phyloP scores from a whole-genome alignment of 2,888 invertebrate species.

The Oligia latruncula region DNA sequence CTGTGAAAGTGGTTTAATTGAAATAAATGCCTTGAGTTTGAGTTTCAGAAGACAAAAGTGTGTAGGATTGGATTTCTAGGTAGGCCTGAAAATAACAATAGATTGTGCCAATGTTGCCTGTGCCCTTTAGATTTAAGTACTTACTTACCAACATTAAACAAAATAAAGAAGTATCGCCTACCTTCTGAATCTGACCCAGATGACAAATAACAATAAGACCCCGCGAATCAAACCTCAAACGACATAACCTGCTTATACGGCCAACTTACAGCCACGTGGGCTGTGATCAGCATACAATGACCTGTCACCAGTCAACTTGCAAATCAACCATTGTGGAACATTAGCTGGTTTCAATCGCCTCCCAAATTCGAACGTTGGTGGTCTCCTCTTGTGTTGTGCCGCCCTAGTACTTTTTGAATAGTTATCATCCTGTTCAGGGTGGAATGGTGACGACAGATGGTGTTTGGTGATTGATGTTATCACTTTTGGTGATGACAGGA shows the following conservation, averaged over 20 bases:
- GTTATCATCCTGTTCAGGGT: slow-evolving; percentile 36
- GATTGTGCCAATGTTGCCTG: background rate
- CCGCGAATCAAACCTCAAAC: slow-evolving; percentile 56
- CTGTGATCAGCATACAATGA: slow-evolving; percentile 87
- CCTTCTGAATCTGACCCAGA: slow-evolving; percentile 30
- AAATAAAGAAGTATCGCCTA: slow-evolving; percentile 4
- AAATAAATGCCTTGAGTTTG: background rate
- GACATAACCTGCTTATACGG: slow-evolving; percentile 53
- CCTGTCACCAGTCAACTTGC: slow-evolving; percentile 81
- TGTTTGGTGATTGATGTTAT: slow-evolving; percentile 30
- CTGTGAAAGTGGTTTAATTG: background rate
- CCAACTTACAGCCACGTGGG: slow-evolving; percentile 62
- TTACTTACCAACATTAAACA: background rate
- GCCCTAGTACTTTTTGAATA: slow-evolving; percentile 64
- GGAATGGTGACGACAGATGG: slow-evolving; percentile 18
- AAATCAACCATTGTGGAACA: slow-evolving; percentile 84
- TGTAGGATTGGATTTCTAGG: background rate
- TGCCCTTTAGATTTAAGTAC: background rate
- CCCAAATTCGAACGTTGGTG: slow-evolving; percentile 83
- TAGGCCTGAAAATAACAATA: no score
- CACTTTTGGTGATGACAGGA: slow-evolving; percentile 20
- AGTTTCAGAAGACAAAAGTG: background rate
- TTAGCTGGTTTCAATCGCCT: slow-evolving; percentile 82
- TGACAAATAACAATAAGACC: slow-evolving; percentile 42
- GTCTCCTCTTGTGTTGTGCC: slow-evolving; percentile 66